A percentile compares a stretch with the other conserved stretches of the same genome.
These are phyloP conservation scores for Cyaniris semiargus DNA, from an alignment of 2,888 invertebrate genomes.

Conservation along the genomic window DNA sequence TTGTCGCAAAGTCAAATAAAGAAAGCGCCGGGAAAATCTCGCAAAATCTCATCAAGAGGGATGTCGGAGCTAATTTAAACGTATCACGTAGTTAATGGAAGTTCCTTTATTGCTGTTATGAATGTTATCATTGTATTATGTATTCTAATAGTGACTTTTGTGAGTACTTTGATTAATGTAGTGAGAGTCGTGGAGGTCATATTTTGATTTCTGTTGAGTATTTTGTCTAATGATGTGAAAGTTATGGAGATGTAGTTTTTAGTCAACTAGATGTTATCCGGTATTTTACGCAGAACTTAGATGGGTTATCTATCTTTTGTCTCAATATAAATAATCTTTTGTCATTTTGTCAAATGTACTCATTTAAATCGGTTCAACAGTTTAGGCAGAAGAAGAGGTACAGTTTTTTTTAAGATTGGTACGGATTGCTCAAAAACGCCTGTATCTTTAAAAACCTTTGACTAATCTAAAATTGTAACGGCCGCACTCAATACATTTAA, in stretches of 20 bases:
- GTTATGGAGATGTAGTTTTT: too few species aligned
- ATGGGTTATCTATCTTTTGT: too few species aligned
- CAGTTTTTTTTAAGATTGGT: not conserved
- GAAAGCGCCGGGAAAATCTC: constrained; percentile 2
- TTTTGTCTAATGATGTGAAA: too few species aligned
- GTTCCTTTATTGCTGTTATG: constrained; percentile 15
- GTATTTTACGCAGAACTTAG: too few species aligned
- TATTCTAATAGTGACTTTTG: not conserved
- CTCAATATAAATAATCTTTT: too few species aligned
- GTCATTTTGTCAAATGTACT: too few species aligned
- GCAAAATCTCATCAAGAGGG: not conserved
- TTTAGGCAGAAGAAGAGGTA: too few species aligned
- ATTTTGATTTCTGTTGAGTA: not conserved
- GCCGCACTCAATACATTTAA: not conserved
- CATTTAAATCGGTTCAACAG: too few species aligned
- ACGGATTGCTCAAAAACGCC: not conserved
- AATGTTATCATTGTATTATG: constrained; percentile 16
- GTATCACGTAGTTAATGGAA: constrained; percentile 5
- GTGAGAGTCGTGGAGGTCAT: not conserved
- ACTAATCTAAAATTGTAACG: too few species aligned
- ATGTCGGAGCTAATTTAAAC: constrained; percentile 8
- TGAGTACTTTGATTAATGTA: not conserved
- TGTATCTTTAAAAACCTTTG: not conserved
- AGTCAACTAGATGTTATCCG: too few species aligned
- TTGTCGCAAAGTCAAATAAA: constrained; percentile 18